Percentiles rank a stretch among this genome's conserved stretches.
Conservation (phyloP, 2,888 invertebrate species). For the Dynastes hyllus region DNA sequence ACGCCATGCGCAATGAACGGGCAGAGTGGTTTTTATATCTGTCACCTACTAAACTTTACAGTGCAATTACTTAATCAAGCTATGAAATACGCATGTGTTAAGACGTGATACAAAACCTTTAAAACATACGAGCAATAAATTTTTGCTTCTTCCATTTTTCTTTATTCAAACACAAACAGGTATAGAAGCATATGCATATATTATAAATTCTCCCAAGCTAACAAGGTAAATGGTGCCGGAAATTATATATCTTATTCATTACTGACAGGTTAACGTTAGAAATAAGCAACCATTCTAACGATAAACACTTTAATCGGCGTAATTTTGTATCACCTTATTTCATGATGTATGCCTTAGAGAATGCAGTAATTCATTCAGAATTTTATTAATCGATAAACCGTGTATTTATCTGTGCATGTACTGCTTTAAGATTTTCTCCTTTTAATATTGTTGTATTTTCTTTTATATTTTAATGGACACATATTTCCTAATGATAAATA, state of each 20-base stretch:
- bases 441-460: not conserved
- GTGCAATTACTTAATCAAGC: no score
- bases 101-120: not conserved
- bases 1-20: no score
- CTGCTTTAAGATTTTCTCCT: not conserved
- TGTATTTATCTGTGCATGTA: not conserved
- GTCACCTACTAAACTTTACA: no score
- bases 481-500: no score
- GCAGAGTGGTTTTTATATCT: no score
- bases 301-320: not conserved
- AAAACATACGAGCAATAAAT: not conserved
- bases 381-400: not conserved
- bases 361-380: not conserved
- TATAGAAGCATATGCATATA: not conserved
- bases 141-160: not conserved
- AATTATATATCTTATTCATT: conserved; percentile 24
- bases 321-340: not conserved
- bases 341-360: not conserved
- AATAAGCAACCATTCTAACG: not conserved
- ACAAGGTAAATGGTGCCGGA: not conserved
- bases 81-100: not conserved
- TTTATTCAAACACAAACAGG: not conserved
- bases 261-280: not conserved
- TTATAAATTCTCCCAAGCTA: not conserved
- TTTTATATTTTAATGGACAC: no score